Evolutionary conservation across 2,797 vertebrate genomes (phyloP), one percentile per base, ranked within the genome.

Genomic region (Microctenopoma stevenorrisi): DNA sequence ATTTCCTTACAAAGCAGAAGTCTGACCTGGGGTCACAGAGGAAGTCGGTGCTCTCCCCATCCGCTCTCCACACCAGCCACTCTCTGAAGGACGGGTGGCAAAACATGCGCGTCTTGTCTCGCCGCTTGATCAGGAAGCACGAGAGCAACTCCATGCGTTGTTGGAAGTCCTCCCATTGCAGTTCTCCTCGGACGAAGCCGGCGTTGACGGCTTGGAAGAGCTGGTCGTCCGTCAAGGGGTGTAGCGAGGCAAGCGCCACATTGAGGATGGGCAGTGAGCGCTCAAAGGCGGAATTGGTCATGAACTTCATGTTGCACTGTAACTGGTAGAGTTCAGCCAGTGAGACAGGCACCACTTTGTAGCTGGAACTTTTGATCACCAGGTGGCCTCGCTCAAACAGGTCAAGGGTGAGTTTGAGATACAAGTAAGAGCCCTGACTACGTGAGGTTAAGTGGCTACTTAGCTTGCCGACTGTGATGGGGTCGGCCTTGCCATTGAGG

Each of bases 261-360:
- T 98, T 98, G 56, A 99, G 76, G 52, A 99, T 93, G 0, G 97
- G 96, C 81, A 96, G 89, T 0, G 95, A 95, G 68, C 96, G 95
- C 90, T 98, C 97, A 3, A 99, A 99, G 38, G 97, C 95, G 0
- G 96, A 96, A 70, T 97, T 96, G 64, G 94, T 98, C 93, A 96
- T 96, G 91, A 99, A 99, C 90, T 96, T 98, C 96, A 99, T 97
- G 86, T 99, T 99, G 91, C 98, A 99, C 92, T 98, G 98, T 30
- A 99, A 92, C 74, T 98, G 92, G 85, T 99, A 99, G 53, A 99
- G 95, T 90, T 99, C 97, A 0, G 97, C 95, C 40, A 99, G 84
- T 0, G 97, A 99, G 62, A 99, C 96, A 0, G 98, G 98, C 64
- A 99, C 97, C 7, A 98, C 97, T 89, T 99, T 99, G 93, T 98